phyloP scores from a whole-genome alignment of 2,113 vertebrate species.

The Pogonocichla stellata region DNA sequence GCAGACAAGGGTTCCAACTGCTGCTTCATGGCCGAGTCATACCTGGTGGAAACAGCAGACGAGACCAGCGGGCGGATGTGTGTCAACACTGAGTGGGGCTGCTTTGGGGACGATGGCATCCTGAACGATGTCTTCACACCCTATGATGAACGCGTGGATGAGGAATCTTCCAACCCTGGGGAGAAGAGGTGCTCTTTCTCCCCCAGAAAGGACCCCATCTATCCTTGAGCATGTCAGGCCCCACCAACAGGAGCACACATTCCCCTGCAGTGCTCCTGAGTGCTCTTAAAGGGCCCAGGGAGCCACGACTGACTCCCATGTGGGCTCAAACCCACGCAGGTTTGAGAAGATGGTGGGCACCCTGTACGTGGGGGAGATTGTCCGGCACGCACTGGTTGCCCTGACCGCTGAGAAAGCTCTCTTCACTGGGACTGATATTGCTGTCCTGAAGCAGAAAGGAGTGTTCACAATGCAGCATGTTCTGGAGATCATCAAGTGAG shows the following conservation, averaged over 20 bases:
- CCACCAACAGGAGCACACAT: neutral
- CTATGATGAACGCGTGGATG: conserved; percentile 75
- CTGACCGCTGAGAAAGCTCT: conserved; percentile 69
- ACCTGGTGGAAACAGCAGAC: conserved; percentile 18
- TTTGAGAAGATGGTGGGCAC: conserved; percentile 90
- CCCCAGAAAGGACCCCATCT: neutral
- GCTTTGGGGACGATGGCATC: conserved; percentile 26
- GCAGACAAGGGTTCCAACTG: conserved; percentile 72
- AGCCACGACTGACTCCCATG: neutral
- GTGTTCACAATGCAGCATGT: conserved; percentile 72
- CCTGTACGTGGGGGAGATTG: conserved; percentile 83
- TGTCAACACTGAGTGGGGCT: conserved; percentile 75
- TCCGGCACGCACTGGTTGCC: conserved; percentile 69
- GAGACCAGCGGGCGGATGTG: conserved; percentile 65
- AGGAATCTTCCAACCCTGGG: conserved; percentile 52
- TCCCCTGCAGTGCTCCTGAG: neutral
- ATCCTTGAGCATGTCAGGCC: neutral
- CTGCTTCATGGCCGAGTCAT: conserved; percentile 76
- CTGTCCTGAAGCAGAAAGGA: conserved; percentile 35
- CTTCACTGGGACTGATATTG: conserved; percentile 57
- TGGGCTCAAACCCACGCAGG: conserved; percentile 31
- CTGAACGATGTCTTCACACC: conserved; percentile 72
- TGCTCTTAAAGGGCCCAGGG: neutral
- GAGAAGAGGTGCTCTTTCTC: neutral
- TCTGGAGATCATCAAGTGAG: conserved; percentile 80